Conservation (phyloP, 2,888 invertebrate genomes). For the Ashinkailepas kermadecensis region DNA sequence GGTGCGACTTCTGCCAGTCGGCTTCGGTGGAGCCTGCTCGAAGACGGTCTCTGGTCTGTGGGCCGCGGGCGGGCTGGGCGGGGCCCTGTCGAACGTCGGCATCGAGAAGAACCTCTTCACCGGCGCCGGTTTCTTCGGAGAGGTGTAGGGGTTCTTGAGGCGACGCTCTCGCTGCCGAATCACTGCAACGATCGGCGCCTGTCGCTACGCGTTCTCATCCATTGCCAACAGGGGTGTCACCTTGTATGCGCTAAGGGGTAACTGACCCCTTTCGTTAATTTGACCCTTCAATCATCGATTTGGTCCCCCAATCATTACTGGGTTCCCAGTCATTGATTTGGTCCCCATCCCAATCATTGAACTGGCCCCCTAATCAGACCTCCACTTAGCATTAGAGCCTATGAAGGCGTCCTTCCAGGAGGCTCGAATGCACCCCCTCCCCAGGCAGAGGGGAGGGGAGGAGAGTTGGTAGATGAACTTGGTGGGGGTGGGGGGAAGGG, state of each 20-base stretch:
- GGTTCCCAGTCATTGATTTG: no score
- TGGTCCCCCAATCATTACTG: neutral
- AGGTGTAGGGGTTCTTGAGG: neutral
- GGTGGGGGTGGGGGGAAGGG: no score
- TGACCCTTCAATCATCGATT: neutral
- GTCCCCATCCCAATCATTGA: no score
- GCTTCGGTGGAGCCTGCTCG: no score
- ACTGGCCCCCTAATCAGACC: no score
- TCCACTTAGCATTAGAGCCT: no score
- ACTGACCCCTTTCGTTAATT: neutral
- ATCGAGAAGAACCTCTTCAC: neutral
- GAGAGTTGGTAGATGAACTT: no score
- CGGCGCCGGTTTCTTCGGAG: neutral
- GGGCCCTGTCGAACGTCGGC: neutral
- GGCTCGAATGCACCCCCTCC: no score
- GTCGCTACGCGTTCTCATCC: neutral
- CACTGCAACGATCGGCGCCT: neutral
- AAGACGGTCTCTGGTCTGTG: no score
- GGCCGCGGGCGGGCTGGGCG: neutral
- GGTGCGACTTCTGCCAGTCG: no score
- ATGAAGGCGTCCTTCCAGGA: no score
- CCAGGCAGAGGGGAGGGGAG: no score
- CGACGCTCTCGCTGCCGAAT: neutral
- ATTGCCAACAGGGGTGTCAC: neutral
- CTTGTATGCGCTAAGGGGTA: neutral